Conservation (phyloP, 2,113 vertebrate species). For the Artemisiospiza belli region DNA sequence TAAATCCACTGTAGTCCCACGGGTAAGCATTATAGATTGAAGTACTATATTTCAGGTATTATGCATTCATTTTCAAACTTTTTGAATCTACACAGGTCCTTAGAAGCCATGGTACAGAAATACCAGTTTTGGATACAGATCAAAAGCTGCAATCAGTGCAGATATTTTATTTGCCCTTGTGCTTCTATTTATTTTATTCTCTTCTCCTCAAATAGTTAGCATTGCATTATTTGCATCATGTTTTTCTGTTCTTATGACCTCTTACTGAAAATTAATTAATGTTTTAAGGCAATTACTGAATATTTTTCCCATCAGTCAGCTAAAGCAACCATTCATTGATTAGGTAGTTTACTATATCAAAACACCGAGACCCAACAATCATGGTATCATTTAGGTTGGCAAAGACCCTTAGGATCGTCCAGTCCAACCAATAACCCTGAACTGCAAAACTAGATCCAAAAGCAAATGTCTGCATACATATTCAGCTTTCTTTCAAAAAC, state of each 20-base stretch:
- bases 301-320: neutral
- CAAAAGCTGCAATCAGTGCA: neutral
- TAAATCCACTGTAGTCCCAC: neutral
- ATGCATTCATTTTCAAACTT: neutral
- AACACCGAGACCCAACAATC: neutral
- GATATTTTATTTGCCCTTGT: neutral
- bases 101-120: neutral
- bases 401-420: neutral
- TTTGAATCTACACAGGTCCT: neutral
- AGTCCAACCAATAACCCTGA: neutral
- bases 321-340: neutral
- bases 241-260: neutral
- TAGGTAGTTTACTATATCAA: neutral
- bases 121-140: neutral
- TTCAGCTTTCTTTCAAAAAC: neutral
- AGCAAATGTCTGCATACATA: neutral
- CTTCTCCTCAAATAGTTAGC: neutral
- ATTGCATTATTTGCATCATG: accelerated
- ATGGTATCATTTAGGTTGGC: neutral
- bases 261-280: neutral
- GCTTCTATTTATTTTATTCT: neutral
- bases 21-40: neutral
- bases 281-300: neutral
- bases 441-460: neutral
- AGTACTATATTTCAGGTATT: neutral